These are phyloP conservation scores for Hexactinellida sp. DNA, from an alignment of 37 sponge, comb jelly and placozoan species.

Conservation along the genomic window DNA sequence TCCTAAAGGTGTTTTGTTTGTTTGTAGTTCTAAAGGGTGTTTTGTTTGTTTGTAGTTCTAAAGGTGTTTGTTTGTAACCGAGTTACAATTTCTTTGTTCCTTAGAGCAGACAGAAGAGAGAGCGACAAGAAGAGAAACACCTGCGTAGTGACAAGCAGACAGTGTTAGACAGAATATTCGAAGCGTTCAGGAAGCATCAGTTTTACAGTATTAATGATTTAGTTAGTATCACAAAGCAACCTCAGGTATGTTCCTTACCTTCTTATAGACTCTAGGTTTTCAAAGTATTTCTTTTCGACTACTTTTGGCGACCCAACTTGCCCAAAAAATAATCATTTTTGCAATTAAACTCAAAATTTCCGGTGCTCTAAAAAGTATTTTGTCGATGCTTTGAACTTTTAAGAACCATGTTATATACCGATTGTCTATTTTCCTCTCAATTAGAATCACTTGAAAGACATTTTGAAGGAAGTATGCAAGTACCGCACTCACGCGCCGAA, in stretches of 20 bases:
- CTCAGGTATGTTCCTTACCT: slow-evolving; percentile 41
- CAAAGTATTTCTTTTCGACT: neutral
- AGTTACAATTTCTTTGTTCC: too few species aligned
- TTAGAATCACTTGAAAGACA: slow-evolving; percentile 76
- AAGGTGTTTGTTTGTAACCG: too few species aligned
- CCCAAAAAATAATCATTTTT: too few species aligned
- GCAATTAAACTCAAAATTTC: neutral
- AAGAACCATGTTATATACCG: too few species aligned
- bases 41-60: too few species aligned
- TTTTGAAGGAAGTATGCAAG: slow-evolving; percentile 61
- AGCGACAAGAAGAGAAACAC: slow-evolving; percentile 57
- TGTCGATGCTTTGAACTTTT: too few species aligned
- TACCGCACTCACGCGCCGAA: slow-evolving; percentile 85
- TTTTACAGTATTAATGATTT: slow-evolving; percentile 78
- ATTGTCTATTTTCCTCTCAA: neutral
- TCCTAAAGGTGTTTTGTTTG: too few species aligned
- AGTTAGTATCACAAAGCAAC: slow-evolving; percentile 75
- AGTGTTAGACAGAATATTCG: slow-evolving; percentile 73
- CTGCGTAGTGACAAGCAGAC: slow-evolving; percentile 46
- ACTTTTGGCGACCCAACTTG: neutral
- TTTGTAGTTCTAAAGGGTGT: too few species aligned
- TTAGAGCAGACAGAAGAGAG: slow-evolving; percentile 33
- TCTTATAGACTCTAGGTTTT: neutral
- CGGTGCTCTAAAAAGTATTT: too few species aligned
- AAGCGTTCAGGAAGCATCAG: slow-evolving; percentile 71